These are phyloP conservation scores for Epinephelus malabaricus DNA, from an alignment of 2,797 vertebrate species.

Conservation along the genomic window DNA sequence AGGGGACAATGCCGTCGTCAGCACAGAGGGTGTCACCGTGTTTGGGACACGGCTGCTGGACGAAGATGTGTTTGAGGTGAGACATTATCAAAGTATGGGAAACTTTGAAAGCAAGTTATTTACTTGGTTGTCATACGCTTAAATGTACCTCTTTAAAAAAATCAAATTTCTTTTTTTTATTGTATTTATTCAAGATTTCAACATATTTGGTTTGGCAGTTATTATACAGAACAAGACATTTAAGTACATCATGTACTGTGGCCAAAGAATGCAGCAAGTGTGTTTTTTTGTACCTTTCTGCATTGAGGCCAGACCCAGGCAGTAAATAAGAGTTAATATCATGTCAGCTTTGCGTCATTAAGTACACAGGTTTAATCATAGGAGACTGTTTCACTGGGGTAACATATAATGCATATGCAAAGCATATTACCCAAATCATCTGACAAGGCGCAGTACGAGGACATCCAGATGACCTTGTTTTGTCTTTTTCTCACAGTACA, in stretches of 20 bases:
- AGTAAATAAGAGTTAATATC: neutral
- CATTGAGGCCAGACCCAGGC: neutral
- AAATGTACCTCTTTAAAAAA: neutral
- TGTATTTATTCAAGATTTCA: too few species aligned
- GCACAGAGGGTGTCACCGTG: slow-evolving; percentile 88
- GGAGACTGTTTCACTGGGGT: slow-evolving; percentile 4
- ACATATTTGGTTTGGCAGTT: too few species aligned
- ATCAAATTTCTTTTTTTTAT: too few species aligned
- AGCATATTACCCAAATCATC: slow-evolving; percentile 21
- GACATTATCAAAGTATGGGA: slow-evolving; percentile 4
- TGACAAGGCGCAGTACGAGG: slow-evolving; percentile 8
- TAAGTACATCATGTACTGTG: too few species aligned
- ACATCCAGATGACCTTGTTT: slow-evolving; percentile 17
- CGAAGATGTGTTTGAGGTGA: slow-evolving; percentile 92
- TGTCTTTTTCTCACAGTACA: neutral
- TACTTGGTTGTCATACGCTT: neutral
- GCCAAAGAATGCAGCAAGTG: neutral
- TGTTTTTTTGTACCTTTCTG: neutral
- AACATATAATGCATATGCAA: neutral
- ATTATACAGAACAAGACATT: too few species aligned
- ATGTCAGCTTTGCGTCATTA: slow-evolving; percentile 10
- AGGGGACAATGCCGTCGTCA: slow-evolving; percentile 84
- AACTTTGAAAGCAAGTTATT: neutral
- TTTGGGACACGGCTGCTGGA: slow-evolving; percentile 89
- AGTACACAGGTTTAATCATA: slow-evolving; percentile 5